Base-by-base conservation (phyloP, 2,797 vertebrate species). In the Artibeus jamaicensis region DNA sequence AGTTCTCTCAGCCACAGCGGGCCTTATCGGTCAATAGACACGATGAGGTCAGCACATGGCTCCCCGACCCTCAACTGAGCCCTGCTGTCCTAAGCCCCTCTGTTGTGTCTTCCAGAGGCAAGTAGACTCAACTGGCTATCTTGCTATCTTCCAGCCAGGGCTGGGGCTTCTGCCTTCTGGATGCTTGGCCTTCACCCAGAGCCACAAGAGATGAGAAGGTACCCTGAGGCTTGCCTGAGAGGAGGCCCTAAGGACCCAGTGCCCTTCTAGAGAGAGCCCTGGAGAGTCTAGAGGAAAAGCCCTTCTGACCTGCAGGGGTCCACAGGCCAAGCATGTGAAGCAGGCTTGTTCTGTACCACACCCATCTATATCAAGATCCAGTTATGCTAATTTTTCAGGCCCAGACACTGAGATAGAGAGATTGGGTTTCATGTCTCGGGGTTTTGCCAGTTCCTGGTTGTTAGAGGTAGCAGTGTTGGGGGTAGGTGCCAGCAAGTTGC, bases 61-160 rank as follows among this genome's bases (percentile, higher is more conserved):
- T 76, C 48, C 77, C 59, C 1, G 29, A 39, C 93, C 70, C 74
- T 96, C 91, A 62, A 78, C 85, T 67, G 83, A 81, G 71, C 37
- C 71, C 68, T 85, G 81, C 29, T 92, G 37, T 81, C 74, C 32
- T 3, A 9, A 73, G 57, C 53, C 91, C 74, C 42, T 81, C 81
- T 95, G 78, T 91, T 96, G 74, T 96, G 96, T 96, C 97, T 97
- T 48, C 74, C 67, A 68, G 26, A 15, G 14, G 70, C 15, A 2
- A 83, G 46, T 4, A 92, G 42, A 92, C 76, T 84, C 91, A 89
- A 74, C 59, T 4, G 21, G 12, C 42, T 34, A 76, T 88, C 92
- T 91, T 22, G 18, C 57, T 81, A 50, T 50, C 53, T 86, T n/a
- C 48, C 0, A 1, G 44, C 37, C 86, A 57, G 73, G 29, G 59